Conservation (phyloP, 64 coral and sea anemone species). For the Pocillopora verrucosa region DNA sequence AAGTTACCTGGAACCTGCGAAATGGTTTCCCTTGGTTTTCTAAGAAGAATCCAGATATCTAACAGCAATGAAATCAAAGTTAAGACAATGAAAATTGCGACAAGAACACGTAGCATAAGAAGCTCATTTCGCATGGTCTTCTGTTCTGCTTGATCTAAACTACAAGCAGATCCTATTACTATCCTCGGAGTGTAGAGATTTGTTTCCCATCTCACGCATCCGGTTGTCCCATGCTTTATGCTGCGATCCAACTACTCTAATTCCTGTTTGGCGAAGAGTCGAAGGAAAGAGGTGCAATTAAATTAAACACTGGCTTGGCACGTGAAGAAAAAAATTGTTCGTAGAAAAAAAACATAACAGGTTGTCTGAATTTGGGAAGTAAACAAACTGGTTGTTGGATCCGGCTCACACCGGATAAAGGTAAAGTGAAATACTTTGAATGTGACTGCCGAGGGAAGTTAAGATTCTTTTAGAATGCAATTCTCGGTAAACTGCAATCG, state of each 20-base stretch:
- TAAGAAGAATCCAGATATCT: neutral
- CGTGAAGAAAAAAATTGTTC: too few species aligned
- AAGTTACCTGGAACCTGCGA: neutral
- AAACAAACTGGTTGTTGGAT: neutral
- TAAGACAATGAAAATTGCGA: neutral
- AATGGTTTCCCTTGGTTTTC: neutral
- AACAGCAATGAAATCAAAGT: neutral
- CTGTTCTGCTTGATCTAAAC: neutral
- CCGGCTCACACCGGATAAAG: too few species aligned
- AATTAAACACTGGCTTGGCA: too few species aligned
- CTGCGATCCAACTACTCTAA: neutral
- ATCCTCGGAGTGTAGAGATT: neutral
- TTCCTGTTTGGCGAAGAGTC: too few species aligned
- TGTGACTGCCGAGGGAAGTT: too few species aligned
- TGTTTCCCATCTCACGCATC: neutral
- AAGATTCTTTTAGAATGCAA: too few species aligned
- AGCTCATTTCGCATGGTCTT: conserved; percentile 30
- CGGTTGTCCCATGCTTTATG: neutral
- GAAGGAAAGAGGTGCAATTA: too few species aligned
- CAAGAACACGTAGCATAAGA: neutral
- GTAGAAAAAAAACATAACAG: neutral
- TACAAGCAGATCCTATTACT: too few species aligned
- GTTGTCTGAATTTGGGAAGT: neutral
- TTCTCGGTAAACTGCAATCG: too few species aligned
- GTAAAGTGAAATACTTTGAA: too few species aligned